A percentile compares a stretch with the other conserved stretches of the same genome.
Evolutionary conservation across 2,113 vertebrate genomes (phyloP).

Genomic region (Hipposideros armiger): DNA sequence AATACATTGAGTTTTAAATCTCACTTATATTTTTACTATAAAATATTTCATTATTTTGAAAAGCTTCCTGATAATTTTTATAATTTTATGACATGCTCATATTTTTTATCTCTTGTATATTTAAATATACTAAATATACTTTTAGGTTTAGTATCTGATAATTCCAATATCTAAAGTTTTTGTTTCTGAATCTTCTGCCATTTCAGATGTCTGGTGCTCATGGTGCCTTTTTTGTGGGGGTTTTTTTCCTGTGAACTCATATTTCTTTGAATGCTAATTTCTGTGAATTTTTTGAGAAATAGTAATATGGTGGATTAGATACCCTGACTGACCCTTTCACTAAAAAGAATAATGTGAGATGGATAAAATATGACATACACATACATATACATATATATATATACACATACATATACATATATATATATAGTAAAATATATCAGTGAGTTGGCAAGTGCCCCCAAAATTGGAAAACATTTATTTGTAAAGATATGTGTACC

Average conservation of each 20-base stretch:
- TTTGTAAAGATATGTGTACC: too few species aligned
- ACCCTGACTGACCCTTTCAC: background rate
- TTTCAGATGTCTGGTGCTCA: background rate
- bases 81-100: background rate
- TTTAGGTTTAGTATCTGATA: background rate
- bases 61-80: background rate
- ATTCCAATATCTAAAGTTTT: too few species aligned
- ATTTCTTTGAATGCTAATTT: background rate
- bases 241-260: background rate
- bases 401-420: too few species aligned
- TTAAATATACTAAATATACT: constrained; percentile 1
- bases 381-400: too few species aligned
- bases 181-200: background rate
- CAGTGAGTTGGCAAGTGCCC: too few species aligned
- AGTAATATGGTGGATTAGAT: background rate
- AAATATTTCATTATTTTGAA: background rate
- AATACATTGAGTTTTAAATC: background rate
- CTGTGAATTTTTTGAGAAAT: background rate
- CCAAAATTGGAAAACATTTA: too few species aligned
- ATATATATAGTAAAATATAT: background rate
- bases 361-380: background rate
- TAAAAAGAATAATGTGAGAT: background rate
- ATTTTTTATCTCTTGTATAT: background rate
- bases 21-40: background rate
- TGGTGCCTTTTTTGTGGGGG: background rate